phyloP scores from a whole-genome alignment of 2,888 invertebrate species.

The Mesoligia furuncula region DNA sequence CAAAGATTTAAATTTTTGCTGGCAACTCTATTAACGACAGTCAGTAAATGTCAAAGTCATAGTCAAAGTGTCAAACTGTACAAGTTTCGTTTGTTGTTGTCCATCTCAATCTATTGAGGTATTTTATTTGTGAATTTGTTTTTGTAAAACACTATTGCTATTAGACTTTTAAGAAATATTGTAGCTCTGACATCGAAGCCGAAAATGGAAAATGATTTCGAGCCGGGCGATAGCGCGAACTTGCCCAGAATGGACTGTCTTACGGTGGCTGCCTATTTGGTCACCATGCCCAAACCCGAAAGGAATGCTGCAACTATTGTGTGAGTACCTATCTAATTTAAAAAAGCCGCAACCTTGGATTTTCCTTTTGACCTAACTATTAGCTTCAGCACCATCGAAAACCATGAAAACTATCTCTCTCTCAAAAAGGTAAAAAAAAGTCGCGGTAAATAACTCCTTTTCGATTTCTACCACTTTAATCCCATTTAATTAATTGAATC shows the following conservation, averaged over 20 bases:
- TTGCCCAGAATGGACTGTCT: slow-evolving; percentile 13
- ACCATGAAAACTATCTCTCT: not conserved
- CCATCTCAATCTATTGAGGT: too few relatives aligned
- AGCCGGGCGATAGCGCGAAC: slow-evolving; percentile 8
- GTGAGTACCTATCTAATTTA: not conserved
- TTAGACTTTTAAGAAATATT: not conserved
- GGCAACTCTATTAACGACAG: too few relatives aligned
- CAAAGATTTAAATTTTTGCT: too few relatives aligned
- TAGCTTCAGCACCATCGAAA: not conserved
- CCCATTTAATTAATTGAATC: too few relatives aligned
- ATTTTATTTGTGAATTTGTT: not conserved
- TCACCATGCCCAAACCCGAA: not conserved
- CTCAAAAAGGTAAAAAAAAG: not conserved
- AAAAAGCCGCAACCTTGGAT: not conserved
- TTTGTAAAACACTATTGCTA: not conserved
- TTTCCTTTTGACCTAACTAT: not conserved
- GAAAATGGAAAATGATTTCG: slow-evolving; percentile 13
- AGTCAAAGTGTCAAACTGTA: too few relatives aligned
- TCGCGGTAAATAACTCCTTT: not conserved
- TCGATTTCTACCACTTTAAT: not conserved
- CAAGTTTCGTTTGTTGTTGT: too few relatives aligned
- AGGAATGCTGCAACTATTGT: not conserved
- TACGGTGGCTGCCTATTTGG: not conserved
- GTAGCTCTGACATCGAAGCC: not conserved
- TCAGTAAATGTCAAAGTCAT: too few relatives aligned